phyloP scores from a whole-genome alignment of 2,113 vertebrate species.

The Alethe diademata region DNA sequence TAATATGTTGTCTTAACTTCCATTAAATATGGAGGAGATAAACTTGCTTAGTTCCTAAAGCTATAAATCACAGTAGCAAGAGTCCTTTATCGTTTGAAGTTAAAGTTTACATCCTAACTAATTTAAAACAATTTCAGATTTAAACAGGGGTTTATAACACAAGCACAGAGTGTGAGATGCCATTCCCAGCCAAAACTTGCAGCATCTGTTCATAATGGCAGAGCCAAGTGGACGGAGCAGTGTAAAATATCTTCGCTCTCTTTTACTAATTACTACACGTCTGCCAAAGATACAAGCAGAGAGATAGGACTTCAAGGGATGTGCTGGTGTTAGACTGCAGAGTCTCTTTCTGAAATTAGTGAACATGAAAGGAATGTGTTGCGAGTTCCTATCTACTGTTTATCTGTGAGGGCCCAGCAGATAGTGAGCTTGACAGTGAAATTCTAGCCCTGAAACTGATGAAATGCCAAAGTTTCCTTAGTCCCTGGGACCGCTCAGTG shows the following conservation, averaged over 20 bases:
- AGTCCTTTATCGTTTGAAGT: background rate
- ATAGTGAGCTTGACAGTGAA: constrained; percentile 78
- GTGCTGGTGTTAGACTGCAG: constrained; percentile 54
- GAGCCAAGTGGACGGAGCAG: background rate
- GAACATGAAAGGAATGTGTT: constrained; percentile 79
- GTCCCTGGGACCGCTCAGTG: constrained; percentile 53
- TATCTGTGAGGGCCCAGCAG: constrained; percentile 72
- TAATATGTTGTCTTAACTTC: constrained; percentile 47
- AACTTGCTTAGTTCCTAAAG: constrained; percentile 20
- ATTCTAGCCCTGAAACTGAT: constrained; percentile 74
- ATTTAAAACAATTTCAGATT: constrained; percentile 51
- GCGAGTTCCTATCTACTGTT: constrained; percentile 68
- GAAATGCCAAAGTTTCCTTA: constrained; percentile 74
- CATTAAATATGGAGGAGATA: constrained; percentile 33
- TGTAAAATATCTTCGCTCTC: constrained; percentile 48
- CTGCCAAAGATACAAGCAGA: constrained; percentile 55
- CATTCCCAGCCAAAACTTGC: constrained; percentile 6
- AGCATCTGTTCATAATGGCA: background rate
- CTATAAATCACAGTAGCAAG: constrained; percentile 34
- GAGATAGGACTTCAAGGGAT: constrained; percentile 60
- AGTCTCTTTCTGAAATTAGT: constrained; percentile 67
- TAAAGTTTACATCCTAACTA: constrained; percentile 10
- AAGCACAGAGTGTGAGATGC: constrained; percentile 21
- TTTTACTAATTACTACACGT: constrained; percentile 62
- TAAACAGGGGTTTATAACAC: constrained; percentile 38